phyloP scores from a whole-genome alignment of 2,113 vertebrate genomes.

The Oriolus oriolus region DNA sequence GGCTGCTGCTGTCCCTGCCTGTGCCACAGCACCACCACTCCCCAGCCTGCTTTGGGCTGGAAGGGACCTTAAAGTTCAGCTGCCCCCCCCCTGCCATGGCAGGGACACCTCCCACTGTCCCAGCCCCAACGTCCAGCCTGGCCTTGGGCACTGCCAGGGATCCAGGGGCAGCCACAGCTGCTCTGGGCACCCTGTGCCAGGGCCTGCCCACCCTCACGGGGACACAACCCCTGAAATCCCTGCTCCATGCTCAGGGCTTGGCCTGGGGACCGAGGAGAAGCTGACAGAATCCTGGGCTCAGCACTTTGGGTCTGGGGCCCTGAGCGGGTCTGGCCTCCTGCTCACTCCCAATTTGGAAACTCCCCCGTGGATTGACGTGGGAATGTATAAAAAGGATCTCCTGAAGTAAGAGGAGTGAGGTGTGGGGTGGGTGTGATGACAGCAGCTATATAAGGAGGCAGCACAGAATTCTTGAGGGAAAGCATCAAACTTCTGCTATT shows the following conservation, averaged over 20 bases:
- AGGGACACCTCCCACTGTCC: background rate
- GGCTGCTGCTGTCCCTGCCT: rapidly evolving
- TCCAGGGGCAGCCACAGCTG: background rate
- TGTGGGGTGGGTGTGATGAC: background rate
- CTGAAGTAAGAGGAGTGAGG: background rate
- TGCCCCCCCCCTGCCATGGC: background rate
- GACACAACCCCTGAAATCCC: background rate
- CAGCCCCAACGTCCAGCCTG: background rate
- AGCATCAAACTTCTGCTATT: slow-evolving; percentile 29
- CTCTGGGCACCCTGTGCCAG: background rate
- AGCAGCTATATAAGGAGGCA: slow-evolving; percentile 7
- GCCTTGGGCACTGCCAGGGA: background rate
- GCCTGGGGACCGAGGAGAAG: background rate
- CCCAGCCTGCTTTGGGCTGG: background rate
- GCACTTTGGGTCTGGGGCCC: background rate
- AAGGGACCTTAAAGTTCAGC: too few species aligned
- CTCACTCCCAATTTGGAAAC: background rate
- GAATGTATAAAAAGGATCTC: background rate
- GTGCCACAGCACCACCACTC: background rate
- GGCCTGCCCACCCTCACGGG: rapidly evolving
- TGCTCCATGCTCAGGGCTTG: rapidly evolving
- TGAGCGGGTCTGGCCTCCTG: background rate
- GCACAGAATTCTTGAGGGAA: background rate
- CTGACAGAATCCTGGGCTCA: background rate
- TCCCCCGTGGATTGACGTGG: background rate